Base-by-base conservation (phyloP, 2,113 vertebrate genomes). In the Nycticorax nycticorax region DNA sequence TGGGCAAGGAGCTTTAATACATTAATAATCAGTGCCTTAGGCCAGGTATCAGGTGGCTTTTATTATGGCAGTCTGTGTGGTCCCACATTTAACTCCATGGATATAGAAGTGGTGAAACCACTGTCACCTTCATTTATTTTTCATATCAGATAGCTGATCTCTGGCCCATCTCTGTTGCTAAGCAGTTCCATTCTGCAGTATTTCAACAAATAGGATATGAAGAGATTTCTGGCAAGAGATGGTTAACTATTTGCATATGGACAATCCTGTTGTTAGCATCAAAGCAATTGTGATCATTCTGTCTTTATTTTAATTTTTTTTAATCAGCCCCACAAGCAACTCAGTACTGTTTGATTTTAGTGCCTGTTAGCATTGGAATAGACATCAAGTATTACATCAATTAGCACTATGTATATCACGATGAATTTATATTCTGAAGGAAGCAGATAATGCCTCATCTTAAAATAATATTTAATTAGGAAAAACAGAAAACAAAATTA, bases 61-160 rank as follows among this genome's bases (percentile, higher is more conserved):
- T 95, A 95, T 97, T 92, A 76, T 30, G 28, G 74, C 86, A 84
- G 33, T 48, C 83, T 97, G 85, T 97, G 96, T 97, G 96, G 96
- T 96, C 96, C 52, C 73, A 88, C 37, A 30, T 80, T 92, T 77
- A 89, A 93, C 78, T 71, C 73, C 28, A 15, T 56, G 64, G 60
- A 48, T 89, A 78, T 8, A 47, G 37, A 69, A 81, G 12, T 21
- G 48, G 55, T 72, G 56, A 89, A 89, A 81, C 39, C 9, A 20
- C 18, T 28, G 11, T 86, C 23, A 47, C 69, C 8, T 74, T 94
- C 69, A 68, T 64, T 63, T 92, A 67, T 86, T 92, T 91, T 87
- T 95, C 9, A 5, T 88, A 57, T 73, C 45, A n/a, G 55, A 22
- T 48, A 86, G 55, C 41, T 85, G 48, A 32, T 75, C 41, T 92